Evolutionary conservation across 2,888 invertebrate species (phyloP).

Genomic region (Cephus pygmeus): DNA sequence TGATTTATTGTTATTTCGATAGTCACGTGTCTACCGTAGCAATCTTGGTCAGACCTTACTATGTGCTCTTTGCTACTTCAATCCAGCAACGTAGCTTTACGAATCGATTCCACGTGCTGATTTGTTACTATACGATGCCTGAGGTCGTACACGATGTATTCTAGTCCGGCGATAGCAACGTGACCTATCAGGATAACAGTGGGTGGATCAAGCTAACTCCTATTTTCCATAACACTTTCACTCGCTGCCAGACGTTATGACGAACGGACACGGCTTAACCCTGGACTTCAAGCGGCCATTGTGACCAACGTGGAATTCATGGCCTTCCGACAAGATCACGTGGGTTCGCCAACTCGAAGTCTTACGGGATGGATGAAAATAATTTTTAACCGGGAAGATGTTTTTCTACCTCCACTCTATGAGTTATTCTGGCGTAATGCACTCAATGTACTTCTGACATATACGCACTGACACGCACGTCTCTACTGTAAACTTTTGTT

Average conservation of each 20-base stretch:
- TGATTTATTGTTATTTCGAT: neutral
- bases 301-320: neutral
- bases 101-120: neutral
- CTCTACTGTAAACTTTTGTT: neutral
- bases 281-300: constrained; percentile 1
- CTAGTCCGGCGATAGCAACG: neutral
- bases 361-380: neutral
- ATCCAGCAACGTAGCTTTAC: neutral
- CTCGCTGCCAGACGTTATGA: neutral
- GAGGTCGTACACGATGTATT: neutral
- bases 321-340: neutral
- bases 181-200: neutral
- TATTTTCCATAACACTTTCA: neutral
- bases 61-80: neutral
- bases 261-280: neutral
- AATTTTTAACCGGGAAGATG: neutral
- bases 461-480: neutral
- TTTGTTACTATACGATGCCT: neutral
- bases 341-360: neutral
- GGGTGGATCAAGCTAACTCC: neutral
- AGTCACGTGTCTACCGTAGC: neutral
- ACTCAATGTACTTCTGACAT: neutral
- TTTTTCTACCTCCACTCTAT: neutral
- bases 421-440: neutral
- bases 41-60: neutral